Base-by-base conservation (phyloP, 2,113 vertebrate genomes). In the Entelurus aequoreus region DNA sequence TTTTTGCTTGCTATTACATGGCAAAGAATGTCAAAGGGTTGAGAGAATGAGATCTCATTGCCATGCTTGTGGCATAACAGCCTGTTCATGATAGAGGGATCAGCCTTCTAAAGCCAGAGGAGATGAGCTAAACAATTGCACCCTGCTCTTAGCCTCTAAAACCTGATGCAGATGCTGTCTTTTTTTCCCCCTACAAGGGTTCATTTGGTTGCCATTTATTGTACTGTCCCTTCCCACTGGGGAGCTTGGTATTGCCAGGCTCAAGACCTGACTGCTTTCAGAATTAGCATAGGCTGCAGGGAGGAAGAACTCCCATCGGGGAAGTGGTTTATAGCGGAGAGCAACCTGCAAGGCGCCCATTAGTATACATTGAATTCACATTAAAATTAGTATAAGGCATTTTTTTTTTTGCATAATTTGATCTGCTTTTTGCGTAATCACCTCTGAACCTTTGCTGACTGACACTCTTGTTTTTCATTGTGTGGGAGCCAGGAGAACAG, bases 111-210 rank as follows among this genome's bases (percentile, higher is more conserved):
- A 83, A 80, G 79, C 78, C 63, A 8, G 53, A 76, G 79, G 75
- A 86, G 84, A 81, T 84, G 75, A 81, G 77, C 73, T 77, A 88
- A 86, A 86, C 84, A 82, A 86, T 84, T 80, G 79, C 70, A 70
- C 80, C 53, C 66, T 80, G 72, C 79, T 72, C 77, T 63, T 14
- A 52, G 67, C 68, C 50, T 47, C 58, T 62, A 72, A 80, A 62
- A 69, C 66, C 66, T 54, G 57, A 53, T 56, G 66, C 59, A 58
- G 61, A 73, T 71, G 66, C 56, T 49, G 5, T 49, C n/a, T 11
- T 28, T 6, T 49, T 67, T 48, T 67, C 51, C 74, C 28, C 28
- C 28, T 60, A 8, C 49, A 60, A 68, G 47, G 66, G 60, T 81
- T 81, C 6, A 67, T 79, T 58, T 80, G 47, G 54, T 48, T 73